Percentiles rank a stretch among this genome's conserved stretches.
These are phyloP conservation scores for Hapalemur alaotrensis DNA, from an alignment of 2,797 vertebrate genomes.

Conservation along the genomic window DNA sequence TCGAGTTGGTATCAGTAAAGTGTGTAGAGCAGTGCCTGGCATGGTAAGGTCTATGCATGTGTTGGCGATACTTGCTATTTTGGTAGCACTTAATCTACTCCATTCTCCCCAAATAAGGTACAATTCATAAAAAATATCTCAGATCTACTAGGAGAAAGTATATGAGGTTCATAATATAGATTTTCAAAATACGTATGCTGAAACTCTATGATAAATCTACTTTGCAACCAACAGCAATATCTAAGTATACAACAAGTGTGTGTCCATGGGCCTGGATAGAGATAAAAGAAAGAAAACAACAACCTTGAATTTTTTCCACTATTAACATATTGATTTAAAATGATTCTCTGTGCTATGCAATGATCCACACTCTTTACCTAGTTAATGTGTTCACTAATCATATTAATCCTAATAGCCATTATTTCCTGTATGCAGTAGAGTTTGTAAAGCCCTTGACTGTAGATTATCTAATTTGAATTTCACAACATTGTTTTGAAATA, in stretches of 20 bases:
- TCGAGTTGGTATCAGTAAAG: neutral
- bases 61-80: neutral
- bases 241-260: neutral
- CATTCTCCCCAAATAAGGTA: neutral
- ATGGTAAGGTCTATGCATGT: too few relatives aligned
- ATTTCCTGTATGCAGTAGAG: neutral
- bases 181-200: conserved; percentile 13
- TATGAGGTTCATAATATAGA: neutral
- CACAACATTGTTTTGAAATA: conserved; percentile 16
- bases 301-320: neutral
- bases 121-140: neutral
- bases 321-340: neutral
- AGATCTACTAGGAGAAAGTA: neutral
- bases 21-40: neutral
- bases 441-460: neutral
- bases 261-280: neutral
- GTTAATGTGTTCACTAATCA: neutral
- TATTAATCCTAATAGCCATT: neutral
- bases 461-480: neutral
- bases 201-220: neutral
- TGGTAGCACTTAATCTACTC: neutral
- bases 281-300: neutral
- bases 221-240: neutral
- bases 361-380: neutral
- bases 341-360: neutral